These are phyloP conservation scores for Contarinia nasturtii DNA, from an alignment of 1,140 invertebrate genomes.

Conservation along the genomic window DNA sequence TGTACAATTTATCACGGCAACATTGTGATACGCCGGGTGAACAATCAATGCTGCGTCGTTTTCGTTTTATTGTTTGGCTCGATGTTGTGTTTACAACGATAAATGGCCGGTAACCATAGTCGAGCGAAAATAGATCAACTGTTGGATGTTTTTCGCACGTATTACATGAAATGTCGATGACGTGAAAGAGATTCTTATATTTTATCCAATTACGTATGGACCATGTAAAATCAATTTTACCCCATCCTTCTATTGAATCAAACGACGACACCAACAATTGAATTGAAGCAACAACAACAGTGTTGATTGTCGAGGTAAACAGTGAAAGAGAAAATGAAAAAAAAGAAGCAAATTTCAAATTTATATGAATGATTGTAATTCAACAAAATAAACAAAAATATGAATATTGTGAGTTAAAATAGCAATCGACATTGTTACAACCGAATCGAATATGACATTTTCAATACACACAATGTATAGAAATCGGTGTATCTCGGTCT, in stretches of 20 bases:
- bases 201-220: conserved; percentile 53
- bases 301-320: not conserved
- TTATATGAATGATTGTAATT: too few species aligned
- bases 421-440: too few species aligned
- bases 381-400: too few species aligned
- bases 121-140: conserved; percentile 29
- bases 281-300: not conserved
- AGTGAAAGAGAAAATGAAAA: not conserved
- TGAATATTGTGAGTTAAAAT: too few species aligned
- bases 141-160: conserved; percentile 39
- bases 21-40: conserved; percentile 48
- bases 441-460: too few species aligned
- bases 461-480: too few species aligned
- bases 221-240: conserved; percentile 53
- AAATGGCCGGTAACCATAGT: conserved; percentile 45
- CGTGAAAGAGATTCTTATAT: conserved; percentile 37
- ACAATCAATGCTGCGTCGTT: conserved; percentile 47
- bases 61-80: conserved; percentile 28
- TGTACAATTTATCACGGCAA: conserved; percentile 61
- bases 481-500: too few species aligned
- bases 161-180: conserved; percentile 52
- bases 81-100: conserved; percentile 49
- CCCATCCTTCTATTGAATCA: conserved; percentile 47
- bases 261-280: not conserved
- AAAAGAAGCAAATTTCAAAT: not conserved